Conservation (phyloP, 1,140 invertebrate species). For the Mycetomoellerius zeteki region DNA sequence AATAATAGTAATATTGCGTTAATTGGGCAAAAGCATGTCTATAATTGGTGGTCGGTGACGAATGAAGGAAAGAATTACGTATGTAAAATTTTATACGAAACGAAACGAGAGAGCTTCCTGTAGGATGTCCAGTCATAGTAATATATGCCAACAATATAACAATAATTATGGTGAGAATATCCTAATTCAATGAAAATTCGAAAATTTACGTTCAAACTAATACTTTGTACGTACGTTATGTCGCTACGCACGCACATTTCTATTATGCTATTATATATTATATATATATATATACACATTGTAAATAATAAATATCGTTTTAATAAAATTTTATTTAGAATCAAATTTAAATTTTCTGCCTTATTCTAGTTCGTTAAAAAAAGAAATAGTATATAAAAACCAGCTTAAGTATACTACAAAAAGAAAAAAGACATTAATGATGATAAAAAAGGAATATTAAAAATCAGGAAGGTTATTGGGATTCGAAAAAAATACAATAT, state of each 20-base stretch:
- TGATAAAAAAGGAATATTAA: neutral
- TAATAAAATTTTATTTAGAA: conserved; percentile 83
- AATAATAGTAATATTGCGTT: neutral
- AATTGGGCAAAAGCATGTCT: conserved; percentile 11
- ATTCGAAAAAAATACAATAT: neutral
- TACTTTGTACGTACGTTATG: conserved; percentile 57
- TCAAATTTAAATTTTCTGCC: conserved; percentile 19
- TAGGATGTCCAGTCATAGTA: conserved; percentile 64
- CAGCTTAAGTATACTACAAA: neutral
- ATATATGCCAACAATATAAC: conserved; percentile 65
- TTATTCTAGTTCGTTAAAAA: neutral
- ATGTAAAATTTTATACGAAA: conserved; percentile 35
- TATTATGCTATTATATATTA: conserved; percentile 51
- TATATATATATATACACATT: conserved; percentile 73
- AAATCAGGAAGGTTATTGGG: neutral
- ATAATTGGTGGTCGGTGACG: neutral
- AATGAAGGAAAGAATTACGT: neutral
- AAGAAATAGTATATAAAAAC: too few relatives aligned
- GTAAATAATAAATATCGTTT: conserved; percentile 86
- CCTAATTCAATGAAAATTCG: neutral
- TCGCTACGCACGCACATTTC: conserved; percentile 23
- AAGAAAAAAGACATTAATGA: neutral
- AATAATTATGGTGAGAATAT: conserved; percentile 41
- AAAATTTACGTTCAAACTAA: conserved; percentile 52
- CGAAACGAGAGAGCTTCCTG: neutral